Evolutionary conservation across 2,113 vertebrate genomes (phyloP).

Genomic region (Pterophyllum scalare): DNA sequence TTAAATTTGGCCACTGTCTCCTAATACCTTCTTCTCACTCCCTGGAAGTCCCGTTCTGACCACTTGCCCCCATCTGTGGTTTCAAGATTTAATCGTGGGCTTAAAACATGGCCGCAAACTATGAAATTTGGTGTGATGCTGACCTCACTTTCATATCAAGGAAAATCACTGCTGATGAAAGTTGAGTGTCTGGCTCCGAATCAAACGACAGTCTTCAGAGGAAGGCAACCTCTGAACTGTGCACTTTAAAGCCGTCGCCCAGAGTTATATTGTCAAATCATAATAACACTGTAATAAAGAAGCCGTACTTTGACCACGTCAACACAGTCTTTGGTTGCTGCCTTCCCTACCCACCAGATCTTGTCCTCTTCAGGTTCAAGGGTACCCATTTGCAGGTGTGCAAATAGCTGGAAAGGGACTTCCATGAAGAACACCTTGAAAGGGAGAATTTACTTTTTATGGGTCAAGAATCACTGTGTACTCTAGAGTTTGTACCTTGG

Average conservation of each 20-base stretch:
- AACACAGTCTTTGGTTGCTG: too few relatives aligned
- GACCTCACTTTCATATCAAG: neutral
- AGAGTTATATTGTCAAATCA: neutral
- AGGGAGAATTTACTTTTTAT: neutral
- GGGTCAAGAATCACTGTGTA: neutral
- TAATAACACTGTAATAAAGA: neutral
- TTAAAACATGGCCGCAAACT: constrained; percentile 2
- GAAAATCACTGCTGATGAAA: neutral
- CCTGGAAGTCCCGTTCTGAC: neutral
- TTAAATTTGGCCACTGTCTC: neutral
- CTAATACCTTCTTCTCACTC: neutral
- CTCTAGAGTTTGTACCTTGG: neutral
- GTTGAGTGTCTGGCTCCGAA: neutral
- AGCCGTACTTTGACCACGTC: neutral
- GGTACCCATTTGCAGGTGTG: neutral
- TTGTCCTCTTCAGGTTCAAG: neutral
- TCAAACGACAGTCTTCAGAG: neutral
- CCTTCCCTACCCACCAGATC: too few relatives aligned
- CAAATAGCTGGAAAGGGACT: neutral
- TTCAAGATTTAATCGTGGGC: neutral
- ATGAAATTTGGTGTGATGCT: neutral
- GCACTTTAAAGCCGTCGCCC: neutral
- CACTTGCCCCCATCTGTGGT: neutral
- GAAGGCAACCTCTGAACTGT: neutral
- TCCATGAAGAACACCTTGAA: neutral